Conservation (phyloP, 2,113 vertebrate species). For the Nothobranchius kuhntae region DNA sequence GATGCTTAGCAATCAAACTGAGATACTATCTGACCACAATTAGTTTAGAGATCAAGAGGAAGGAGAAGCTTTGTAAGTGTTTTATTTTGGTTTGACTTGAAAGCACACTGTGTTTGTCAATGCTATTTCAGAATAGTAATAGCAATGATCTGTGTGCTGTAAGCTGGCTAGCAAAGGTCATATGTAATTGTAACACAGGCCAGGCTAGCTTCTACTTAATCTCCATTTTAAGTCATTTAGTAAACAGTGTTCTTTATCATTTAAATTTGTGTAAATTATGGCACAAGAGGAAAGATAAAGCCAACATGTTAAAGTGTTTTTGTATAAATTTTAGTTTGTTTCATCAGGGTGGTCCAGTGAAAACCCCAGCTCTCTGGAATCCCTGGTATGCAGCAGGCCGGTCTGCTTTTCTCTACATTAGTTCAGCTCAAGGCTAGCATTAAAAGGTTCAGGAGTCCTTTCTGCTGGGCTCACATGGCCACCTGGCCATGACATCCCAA, state of each 20-base stretch:
- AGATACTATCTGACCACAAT: too few species aligned
- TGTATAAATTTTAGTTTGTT: slow-evolving; percentile 7
- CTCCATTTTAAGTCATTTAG: not conserved
- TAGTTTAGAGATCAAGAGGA: too few species aligned
- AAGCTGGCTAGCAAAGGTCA: too few species aligned
- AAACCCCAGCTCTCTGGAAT: slow-evolving; percentile 55
- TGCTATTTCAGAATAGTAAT: too few species aligned
- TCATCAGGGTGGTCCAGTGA: slow-evolving; percentile 30
- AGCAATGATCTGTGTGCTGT: too few species aligned
- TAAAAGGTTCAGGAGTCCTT: not conserved
- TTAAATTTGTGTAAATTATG: not conserved
- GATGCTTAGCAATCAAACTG: too few species aligned
- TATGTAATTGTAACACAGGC: too few species aligned
- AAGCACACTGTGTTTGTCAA: too few species aligned
- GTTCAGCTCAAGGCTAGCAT: slow-evolving; percentile 19
- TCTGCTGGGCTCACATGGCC: too few species aligned
- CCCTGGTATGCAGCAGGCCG: slow-evolving; percentile 49
- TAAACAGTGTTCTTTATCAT: slow-evolving; percentile 12
- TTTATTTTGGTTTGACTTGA: too few species aligned
- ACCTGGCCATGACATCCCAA: not conserved
- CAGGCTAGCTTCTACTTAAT: too few species aligned
- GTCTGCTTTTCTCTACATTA: slow-evolving; percentile 19
- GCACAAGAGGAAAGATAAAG: not conserved
- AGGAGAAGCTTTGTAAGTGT: too few species aligned
- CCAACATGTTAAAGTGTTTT: not conserved